Evolutionary conservation across 1,140 invertebrate species (phyloP).

Genomic region (Drosophila melanogaster): Release_6_plus_ISO1_MT NT_033777.3:18089001-18089500

Average conservation of each 20-base stretch:
- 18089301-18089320: slow-evolving; percentile 61
- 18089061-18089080: slow-evolving; percentile 65
- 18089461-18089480: neutral
- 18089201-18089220: slow-evolving; percentile 56
- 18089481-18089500: slow-evolving; percentile 12
- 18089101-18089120: slow-evolving; percentile 71
- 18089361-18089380: slow-evolving; percentile 36
- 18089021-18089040: slow-evolving; percentile 22
- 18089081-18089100: slow-evolving; percentile 46
- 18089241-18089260: slow-evolving; percentile 69
- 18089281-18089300: slow-evolving; percentile 27
- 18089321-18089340: slow-evolving; percentile 12
- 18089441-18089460: slow-evolving; percentile 30
- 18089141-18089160: slow-evolving; percentile 72
- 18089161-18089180: slow-evolving; percentile 82
- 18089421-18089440: slow-evolving; percentile 45
- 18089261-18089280: slow-evolving; percentile 55
- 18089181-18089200: slow-evolving; percentile 75
- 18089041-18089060: slow-evolving; percentile 68
- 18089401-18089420: slow-evolving; percentile 54
- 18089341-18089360: slow-evolving; percentile 17
- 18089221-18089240: neutral
- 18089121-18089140: slow-evolving; percentile 58
- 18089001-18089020: slow-evolving; percentile 23
- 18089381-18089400: slow-evolving; percentile 50